Evolutionary conservation across 2,113 vertebrate species (phyloP), one percentile per base, ranked within the genome.

Genomic region (Pygathrix nemaeus): DNA sequence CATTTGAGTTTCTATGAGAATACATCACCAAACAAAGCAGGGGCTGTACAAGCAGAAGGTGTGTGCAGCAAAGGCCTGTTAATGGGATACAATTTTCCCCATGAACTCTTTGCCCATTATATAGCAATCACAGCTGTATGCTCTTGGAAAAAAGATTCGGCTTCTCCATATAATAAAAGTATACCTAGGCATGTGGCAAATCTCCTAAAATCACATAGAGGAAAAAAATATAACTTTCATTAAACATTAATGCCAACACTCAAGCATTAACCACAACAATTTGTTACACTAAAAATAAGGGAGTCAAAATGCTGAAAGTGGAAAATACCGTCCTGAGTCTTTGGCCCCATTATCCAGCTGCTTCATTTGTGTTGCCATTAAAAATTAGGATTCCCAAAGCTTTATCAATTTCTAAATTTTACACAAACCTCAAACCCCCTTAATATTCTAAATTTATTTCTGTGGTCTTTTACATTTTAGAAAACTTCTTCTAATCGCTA

Each of bases 221-320:
- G 35, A 87, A 79, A 89, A 72, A 94, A 70, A 78, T 91, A 13
- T 25, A 76, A 48, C 40, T 91, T 96, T 86, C 59, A 68, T 95
- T 83, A 92, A 96, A 93, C 32, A 89, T 83, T 85, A 82, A 89
- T 83, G 73, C 8, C 79, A 93, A 52, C 82, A 61, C 35, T 92
- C 52, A 86, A 78, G 35, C 55, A 85, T 94, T 91, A 82, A 95
- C 40, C 75, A 90, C 79, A 55, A 88, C 21, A 84, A 52, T 90
- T 82, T 84, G 35, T 55, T 84, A 57, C 48, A 87, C 68, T 96
- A 50, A 96, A 97, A 97, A 80, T 48, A 93, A 92, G 35, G 18
- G 84, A 57, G 85, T 95, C 70, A 90, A 94, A 97, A 96, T 66
- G 27, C 50, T 81, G 5, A 75, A 93, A 78, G 23, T 83, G 20